Percentiles rank a stretch among this genome's conserved stretches.
Conservation (phyloP, 2,888 invertebrate genomes). For the Bhutanitis thaidina region DNA sequence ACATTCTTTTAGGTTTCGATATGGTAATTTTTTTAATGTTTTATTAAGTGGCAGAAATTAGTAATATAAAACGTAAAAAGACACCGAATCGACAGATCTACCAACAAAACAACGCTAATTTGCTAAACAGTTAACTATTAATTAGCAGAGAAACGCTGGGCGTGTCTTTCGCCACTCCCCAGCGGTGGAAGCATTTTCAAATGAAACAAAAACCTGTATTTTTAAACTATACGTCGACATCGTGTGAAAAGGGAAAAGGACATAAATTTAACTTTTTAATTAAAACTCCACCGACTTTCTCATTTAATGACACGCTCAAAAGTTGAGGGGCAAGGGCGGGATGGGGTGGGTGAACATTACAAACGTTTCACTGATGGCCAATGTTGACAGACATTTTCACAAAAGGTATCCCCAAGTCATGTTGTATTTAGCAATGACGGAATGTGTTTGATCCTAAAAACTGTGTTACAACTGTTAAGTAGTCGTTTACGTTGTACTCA, state of each 20-base stretch:
- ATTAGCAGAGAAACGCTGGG: not conserved
- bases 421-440: too few relatives aligned
- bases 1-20: too few relatives aligned
- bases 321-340: not conserved
- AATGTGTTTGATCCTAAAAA: too few relatives aligned
- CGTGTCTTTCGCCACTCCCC: not conserved
- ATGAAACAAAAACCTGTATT: not conserved
- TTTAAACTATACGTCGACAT: not conserved
- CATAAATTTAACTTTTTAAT: constrained; percentile 6
- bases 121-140: too few relatives aligned
- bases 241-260: not conserved
- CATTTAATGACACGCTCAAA: not conserved
- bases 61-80: not conserved
- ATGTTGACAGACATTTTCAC: too few relatives aligned
- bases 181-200: not conserved
- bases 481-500: too few relatives aligned
- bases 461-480: too few relatives aligned
- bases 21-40: too few relatives aligned
- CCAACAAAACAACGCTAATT: not conserved
- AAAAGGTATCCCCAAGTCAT: too few relatives aligned
- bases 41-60: too few relatives aligned
- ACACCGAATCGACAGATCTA: not conserved
- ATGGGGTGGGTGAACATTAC: too few relatives aligned
- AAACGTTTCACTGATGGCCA: too few relatives aligned
- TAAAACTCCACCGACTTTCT: not conserved